Percentiles rank a stretch among this genome's conserved stretches.
Evolutionary conservation across 2,113 vertebrate species (phyloP).

Genomic region (Columbina picui): DNA sequence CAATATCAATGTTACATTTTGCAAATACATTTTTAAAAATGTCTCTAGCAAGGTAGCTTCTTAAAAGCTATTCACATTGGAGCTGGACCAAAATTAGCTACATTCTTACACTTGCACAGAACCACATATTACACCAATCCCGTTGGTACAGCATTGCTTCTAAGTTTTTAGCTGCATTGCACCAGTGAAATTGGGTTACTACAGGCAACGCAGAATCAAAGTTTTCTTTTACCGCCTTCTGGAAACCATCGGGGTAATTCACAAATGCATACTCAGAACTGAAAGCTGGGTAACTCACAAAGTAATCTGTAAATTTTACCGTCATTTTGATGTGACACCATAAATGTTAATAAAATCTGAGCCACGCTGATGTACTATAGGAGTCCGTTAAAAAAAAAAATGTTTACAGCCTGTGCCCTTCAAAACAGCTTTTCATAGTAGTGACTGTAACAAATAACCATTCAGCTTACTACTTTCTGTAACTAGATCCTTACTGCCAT

Average conservation of each 20-base stretch:
- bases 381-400: neutral
- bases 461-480: neutral
- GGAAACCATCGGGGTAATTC: neutral
- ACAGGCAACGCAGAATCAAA: neutral
- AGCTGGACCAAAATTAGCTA: neutral
- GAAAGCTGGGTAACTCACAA: neutral
- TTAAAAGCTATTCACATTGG: neutral
- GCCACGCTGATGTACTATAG: neutral
- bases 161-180: conserved; percentile 46
- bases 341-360: neutral
- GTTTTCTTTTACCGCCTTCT: neutral
- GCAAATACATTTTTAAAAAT: neutral
- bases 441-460: neutral
- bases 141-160: neutral
- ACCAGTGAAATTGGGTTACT: neutral
- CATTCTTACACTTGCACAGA: neutral
- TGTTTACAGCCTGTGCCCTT: neutral
- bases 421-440: neutral
- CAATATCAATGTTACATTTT: neutral
- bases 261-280: neutral
- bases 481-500: neutral
- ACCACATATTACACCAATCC: neutral
- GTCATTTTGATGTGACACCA: neutral
- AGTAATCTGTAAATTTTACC: neutral
- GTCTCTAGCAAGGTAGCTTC: neutral